Percentiles rank a stretch among this genome's conserved stretches.
Conservation (phyloP, 2,113 vertebrate species). For the Oostethus manadensis region DNA sequence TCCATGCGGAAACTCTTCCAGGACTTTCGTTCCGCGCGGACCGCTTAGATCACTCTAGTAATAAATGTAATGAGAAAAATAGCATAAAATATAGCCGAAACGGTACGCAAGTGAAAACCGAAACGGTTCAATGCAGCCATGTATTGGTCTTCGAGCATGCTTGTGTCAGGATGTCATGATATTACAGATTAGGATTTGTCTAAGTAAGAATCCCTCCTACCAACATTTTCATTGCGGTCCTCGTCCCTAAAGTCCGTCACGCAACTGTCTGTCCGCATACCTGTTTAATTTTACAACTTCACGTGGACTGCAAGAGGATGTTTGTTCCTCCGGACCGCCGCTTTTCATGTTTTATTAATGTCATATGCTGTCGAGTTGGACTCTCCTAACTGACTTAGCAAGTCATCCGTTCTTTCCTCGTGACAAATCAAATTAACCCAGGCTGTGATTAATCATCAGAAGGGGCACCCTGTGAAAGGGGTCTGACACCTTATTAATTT, state of each 20-base stretch:
- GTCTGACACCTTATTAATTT: slow-evolving; percentile 78
- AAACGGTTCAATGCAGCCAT: no score
- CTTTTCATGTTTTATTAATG: slow-evolving; percentile 75
- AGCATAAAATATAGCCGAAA: no score
- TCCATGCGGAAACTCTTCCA: no score
- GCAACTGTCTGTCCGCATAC: slow-evolving; percentile 30
- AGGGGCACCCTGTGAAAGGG: slow-evolving; percentile 58
- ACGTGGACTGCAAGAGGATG: slow-evolving; percentile 45
- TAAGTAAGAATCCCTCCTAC: neutral
- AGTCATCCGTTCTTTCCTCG: slow-evolving; percentile 68
- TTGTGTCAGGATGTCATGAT: neutral
- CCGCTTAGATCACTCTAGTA: no score
- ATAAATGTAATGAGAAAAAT: no score
- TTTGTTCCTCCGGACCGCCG: slow-evolving; percentile 29
- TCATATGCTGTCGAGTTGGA: slow-evolving; percentile 60
- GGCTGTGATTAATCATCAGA: slow-evolving; percentile 75
- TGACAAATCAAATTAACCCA: slow-evolving; percentile 77
- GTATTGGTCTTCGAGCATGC: neutral
- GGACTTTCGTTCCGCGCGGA: no score
- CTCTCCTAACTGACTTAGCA: slow-evolving; percentile 68
- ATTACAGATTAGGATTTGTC: neutral
- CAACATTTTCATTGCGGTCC: slow-evolving; percentile 21
- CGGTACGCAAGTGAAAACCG: no score
- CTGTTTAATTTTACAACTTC: slow-evolving; percentile 50
- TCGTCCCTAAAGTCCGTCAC: slow-evolving; percentile 17